phyloP scores from a whole-genome alignment of 2,888 invertebrate genomes.

The Tenthredo amoena region DNA sequence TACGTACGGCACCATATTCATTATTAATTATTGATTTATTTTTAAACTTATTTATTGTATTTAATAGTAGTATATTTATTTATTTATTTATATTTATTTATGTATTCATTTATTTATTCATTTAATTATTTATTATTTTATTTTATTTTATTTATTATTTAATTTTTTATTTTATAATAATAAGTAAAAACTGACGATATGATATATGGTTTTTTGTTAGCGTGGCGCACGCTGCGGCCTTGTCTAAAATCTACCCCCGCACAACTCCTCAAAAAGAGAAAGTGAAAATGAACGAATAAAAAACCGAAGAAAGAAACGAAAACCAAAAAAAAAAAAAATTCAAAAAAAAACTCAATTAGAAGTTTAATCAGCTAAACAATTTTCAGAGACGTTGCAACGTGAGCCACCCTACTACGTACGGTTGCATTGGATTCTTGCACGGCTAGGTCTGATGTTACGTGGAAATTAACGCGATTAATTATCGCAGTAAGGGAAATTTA shows the following conservation, averaged over 20 bases:
- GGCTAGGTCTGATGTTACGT: slow-evolving; percentile 55
- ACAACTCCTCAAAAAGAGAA: neutral
- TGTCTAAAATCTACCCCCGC: neutral
- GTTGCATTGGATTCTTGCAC: slow-evolving; percentile 29
- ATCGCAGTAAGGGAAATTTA: slow-evolving; percentile 11
- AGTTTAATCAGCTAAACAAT: neutral
- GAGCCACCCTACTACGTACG: slow-evolving; percentile 31
- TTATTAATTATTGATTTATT: slow-evolving; percentile 22
- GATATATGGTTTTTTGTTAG: slow-evolving; percentile 63
- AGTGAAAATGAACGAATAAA: neutral
- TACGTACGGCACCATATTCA: slow-evolving; percentile 34
- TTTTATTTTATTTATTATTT: slow-evolving; percentile 59
- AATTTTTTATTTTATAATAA: slow-evolving; percentile 63
- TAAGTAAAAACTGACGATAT: slow-evolving; percentile 71
- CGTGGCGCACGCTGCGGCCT: slow-evolving; percentile 37
- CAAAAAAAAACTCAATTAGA: neutral
- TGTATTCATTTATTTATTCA: slow-evolving; percentile 54
- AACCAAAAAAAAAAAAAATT: slow-evolving; percentile 54
- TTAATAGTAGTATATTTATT: slow-evolving; percentile 21
- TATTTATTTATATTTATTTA: neutral
- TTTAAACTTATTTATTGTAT: slow-evolving; percentile 38
- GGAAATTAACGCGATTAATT: slow-evolving; percentile 49
- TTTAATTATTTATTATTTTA: slow-evolving; percentile 53
- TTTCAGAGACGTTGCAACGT: neutral
- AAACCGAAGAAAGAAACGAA: slow-evolving; percentile 7